phyloP scores from a whole-genome alignment of 2,113 vertebrate species.

The Montifringilla adamsi region DNA sequence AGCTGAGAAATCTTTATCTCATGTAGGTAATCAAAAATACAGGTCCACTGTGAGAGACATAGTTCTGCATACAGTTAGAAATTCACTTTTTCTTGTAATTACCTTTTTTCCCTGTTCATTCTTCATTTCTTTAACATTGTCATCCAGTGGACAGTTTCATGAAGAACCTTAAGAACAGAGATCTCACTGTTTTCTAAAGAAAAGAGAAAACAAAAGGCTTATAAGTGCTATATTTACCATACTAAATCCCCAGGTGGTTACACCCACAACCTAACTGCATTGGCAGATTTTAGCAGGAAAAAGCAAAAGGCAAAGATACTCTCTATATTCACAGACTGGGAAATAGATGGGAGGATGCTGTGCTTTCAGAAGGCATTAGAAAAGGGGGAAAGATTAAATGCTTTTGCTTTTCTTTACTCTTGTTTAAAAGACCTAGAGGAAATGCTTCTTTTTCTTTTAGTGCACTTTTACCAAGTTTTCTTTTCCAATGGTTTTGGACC shows the following conservation, averaged over 20 bases:
- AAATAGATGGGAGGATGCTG: neutral
- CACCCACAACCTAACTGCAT: neutral
- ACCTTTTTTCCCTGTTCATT: neutral
- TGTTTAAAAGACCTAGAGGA: neutral
- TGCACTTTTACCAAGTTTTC: neutral
- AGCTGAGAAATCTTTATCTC: neutral
- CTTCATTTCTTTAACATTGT: neutral
- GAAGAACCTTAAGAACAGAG: neutral
- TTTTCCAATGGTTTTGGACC: neutral
- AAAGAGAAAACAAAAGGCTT: neutral
- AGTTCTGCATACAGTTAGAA: neutral
- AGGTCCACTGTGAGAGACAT: fast-evolving
- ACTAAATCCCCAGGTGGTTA: neutral
- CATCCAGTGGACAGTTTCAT: neutral
- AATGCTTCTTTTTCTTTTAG: neutral
- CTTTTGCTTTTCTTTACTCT: neutral
- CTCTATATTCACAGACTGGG: neutral
- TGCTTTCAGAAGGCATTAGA: neutral
- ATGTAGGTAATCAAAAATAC: neutral
- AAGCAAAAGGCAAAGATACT: neutral
- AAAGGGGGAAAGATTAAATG: neutral
- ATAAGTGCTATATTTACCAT: neutral
- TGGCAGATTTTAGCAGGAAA: neutral
- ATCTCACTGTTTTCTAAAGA: neutral
- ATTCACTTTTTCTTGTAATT: neutral